phyloP scores from a whole-genome alignment of 1,140 invertebrate genomes.

The Drosophila sturtevanti region DNA sequence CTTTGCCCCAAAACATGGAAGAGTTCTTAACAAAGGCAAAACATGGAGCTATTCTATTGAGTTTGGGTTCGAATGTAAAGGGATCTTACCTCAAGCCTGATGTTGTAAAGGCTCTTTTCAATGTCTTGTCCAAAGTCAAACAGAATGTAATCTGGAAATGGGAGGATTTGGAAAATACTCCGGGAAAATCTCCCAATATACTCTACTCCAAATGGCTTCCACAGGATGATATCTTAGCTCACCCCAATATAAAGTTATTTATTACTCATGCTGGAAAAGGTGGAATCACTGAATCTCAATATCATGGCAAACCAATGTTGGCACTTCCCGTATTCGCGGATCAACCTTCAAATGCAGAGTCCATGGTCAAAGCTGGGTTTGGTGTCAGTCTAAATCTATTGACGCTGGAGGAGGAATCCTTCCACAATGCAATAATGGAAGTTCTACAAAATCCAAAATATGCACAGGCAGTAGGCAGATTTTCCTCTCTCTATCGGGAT shows the following conservation, averaged over 20 bases:
- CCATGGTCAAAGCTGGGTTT: conserved; percentile 82
- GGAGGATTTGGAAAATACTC: conserved; percentile 84
- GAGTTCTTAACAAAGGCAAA: conserved; percentile 82
- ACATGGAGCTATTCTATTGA: conserved; percentile 85
- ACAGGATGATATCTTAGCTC: conserved; percentile 87
- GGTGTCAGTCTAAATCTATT: conserved; percentile 75
- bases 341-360: conserved; percentile 84
- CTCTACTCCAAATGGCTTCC: conserved; percentile 87
- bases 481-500: conserved; percentile 54
- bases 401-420: conserved; percentile 71
- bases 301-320: conserved; percentile 87
- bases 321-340: conserved; percentile 87
- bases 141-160: conserved; percentile 86
- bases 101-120: conserved; percentile 77
- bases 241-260: conserved; percentile 87
- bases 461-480: conserved; percentile 17
- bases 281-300: conserved; percentile 87
- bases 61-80: conserved; percentile 84
- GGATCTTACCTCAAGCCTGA: conserved; percentile 75
- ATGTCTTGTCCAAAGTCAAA: conserved; percentile 83
- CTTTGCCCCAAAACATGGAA: conserved; percentile 38
- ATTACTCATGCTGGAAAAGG: conserved; percentile 88
- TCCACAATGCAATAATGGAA: conserved; percentile 42
- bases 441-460: conserved; percentile 49
- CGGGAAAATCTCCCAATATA: conserved; percentile 85